These are phyloP conservation scores for Parotocinclus haroldoi DNA, from an alignment of 2,797 vertebrate species.

Conservation along the genomic window DNA sequence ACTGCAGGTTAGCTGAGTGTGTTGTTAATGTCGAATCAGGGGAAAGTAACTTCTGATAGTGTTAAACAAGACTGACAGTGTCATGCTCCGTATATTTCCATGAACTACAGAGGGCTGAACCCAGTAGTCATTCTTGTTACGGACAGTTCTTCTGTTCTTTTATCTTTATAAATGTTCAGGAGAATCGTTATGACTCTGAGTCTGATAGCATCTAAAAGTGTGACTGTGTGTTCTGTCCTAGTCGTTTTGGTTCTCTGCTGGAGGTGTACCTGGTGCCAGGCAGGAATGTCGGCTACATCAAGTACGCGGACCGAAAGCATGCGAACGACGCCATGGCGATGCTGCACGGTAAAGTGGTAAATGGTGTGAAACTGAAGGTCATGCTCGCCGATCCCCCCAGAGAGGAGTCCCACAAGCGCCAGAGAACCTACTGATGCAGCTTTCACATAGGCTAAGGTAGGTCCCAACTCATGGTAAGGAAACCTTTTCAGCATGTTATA, in stretches of 20 bases:
- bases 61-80: no score
- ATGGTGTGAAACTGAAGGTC: conserved; percentile 92
- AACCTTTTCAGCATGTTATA: background rate
- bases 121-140: no score
- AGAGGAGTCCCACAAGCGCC: conserved; percentile 90
- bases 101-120: no score
- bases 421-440: conserved; percentile 80
- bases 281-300: conserved; percentile 91
- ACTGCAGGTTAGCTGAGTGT: no score
- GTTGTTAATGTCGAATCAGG: no score
- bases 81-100: no score
- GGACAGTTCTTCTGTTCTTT: no score
- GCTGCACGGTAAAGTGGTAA: conserved; percentile 85
- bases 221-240: conserved; percentile 43
- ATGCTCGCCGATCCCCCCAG: conserved; percentile 90
- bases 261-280: conserved; percentile 90
- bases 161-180: no score
- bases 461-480: conserved; percentile 39
- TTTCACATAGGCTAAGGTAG: conserved; percentile 34
- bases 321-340: conserved; percentile 86
- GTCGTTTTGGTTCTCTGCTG: conserved; percentile 89
- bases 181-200: no score
- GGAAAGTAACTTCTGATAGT: no score
- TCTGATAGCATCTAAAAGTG: no score
- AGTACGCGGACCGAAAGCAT: conserved; percentile 84